phyloP scores from a whole-genome alignment of 2,888 invertebrate genomes.

The Chrysolina haemoptera region DNA sequence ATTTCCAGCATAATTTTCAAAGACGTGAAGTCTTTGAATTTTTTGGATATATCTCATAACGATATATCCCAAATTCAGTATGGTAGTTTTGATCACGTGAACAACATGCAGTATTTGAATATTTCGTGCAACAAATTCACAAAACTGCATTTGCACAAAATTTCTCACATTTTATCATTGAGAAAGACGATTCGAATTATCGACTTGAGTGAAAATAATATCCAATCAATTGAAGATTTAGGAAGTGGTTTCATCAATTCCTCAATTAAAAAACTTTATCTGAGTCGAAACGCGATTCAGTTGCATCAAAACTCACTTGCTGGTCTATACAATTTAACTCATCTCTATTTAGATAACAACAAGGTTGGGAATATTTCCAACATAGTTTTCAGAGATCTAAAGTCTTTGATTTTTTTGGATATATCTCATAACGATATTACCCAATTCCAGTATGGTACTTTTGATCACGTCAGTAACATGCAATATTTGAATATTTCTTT shows the following conservation, averaged over 20 bases:
- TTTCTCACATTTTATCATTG: neutral
- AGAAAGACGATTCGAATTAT: neutral
- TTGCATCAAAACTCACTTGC: conserved; percentile 10
- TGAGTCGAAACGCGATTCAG: neutral
- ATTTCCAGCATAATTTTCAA: neutral
- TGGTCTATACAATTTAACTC: neutral
- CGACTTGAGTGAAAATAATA: neutral
- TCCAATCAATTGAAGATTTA: conserved; percentile 1
- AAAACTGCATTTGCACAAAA: too few relatives aligned
- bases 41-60: conserved; percentile 29
- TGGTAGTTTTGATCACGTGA: conserved; percentile 17
- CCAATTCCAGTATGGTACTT: conserved; percentile 16
- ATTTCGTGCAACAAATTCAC: conserved; percentile 21
- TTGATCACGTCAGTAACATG: conserved; percentile 6
- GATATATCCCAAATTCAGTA: neutral
- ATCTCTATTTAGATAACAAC: conserved; percentile 22
- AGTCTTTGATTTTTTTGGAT: conserved; percentile 24
- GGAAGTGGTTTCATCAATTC: conserved; percentile 2
- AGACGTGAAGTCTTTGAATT: conserved; percentile 18
- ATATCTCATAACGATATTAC: conserved; percentile 24
- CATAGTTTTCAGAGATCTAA: conserved; percentile 10
- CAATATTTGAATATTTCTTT: conserved; percentile 25
- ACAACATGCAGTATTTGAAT: conserved; percentile 19
- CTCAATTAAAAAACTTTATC: neutral
- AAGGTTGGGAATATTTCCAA: neutral